Conservation (phyloP, 2,113 vertebrate species). For the Psophia crepitans region DNA sequence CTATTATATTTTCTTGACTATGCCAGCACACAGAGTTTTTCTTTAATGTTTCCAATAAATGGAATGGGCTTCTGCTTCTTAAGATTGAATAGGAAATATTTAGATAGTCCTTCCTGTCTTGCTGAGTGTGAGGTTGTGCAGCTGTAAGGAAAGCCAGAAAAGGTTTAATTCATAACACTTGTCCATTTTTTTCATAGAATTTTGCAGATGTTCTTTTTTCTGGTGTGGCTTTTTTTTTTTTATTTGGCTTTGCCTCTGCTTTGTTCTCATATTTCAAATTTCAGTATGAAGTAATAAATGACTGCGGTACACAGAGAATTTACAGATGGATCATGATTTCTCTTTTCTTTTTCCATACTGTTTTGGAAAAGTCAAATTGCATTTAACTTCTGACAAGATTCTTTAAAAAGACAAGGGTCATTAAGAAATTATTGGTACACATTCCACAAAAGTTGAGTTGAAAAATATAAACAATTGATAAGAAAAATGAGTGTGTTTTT, state of each 20-base stretch:
- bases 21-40: not conserved
- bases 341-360: not conserved
- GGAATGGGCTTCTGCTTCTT: not conserved
- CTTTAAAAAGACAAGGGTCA: not conserved
- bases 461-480: not conserved
- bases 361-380: slow-evolving; percentile 23
- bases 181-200: slow-evolving; percentile 40
- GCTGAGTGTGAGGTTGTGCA: slow-evolving; percentile 25
- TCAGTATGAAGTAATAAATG: slow-evolving; percentile 62
- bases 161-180: slow-evolving; percentile 62
- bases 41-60: not conserved
- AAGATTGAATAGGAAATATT: not conserved
- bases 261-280: slow-evolving; percentile 59
- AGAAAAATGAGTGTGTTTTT: not conserved
- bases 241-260: slow-evolving; percentile 50
- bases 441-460: not conserved
- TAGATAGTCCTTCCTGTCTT: not conserved
- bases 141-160: slow-evolving; percentile 35
- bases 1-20: not conserved
- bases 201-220: slow-evolving; percentile 62
- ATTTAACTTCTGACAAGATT: not conserved
- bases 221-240: slow-evolving; percentile 65
- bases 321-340: slow-evolving; percentile 27
- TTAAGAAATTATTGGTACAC: not conserved
- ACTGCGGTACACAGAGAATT: slow-evolving; percentile 47